Percentiles rank a stretch among this genome's conserved stretches.
phyloP scores from a whole-genome alignment of 2,113 vertebrate species.

The Tragelaphus imberbis region DNA sequence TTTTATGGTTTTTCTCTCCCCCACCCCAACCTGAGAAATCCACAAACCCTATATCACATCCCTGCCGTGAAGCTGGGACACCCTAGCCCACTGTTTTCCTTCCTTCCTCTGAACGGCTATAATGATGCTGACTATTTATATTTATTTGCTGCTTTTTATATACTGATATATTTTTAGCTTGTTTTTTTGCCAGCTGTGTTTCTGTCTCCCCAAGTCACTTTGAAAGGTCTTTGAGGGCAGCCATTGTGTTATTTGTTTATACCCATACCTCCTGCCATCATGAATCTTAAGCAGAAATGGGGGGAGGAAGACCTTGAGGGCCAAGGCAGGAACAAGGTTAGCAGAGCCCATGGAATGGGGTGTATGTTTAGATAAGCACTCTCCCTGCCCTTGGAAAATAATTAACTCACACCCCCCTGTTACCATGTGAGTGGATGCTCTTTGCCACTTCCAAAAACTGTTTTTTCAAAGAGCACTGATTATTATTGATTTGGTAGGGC shows the following conservation, averaged over 20 bases:
- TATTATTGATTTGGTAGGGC: not conserved
- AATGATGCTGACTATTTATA: conserved; percentile 63
- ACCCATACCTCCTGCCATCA: not conserved
- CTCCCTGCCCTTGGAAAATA: not conserved
- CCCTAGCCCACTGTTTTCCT: conserved; percentile 29
- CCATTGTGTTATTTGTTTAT: conserved; percentile 48
- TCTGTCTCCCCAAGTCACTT: conserved; percentile 38
- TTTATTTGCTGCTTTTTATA: conserved; percentile 69
- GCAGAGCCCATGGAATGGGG: not conserved
- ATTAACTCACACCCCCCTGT: not conserved
- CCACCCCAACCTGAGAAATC: not conserved
- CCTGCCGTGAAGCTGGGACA: not conserved
- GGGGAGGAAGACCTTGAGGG: accelerated
- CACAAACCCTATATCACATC: not conserved
- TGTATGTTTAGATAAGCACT: not conserved
- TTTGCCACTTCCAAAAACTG: not conserved
- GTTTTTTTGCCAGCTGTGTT: conserved; percentile 57
- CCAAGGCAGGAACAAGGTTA: not conserved
- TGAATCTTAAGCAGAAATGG: not conserved
- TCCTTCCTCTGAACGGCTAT: conserved; percentile 19
- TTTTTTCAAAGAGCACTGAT: not conserved
- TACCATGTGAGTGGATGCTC: not conserved
- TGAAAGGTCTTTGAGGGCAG: conserved; percentile 38
- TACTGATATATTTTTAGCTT: conserved; percentile 68
- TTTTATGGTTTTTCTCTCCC: not conserved